phyloP scores from a whole-genome alignment of 2,113 vertebrate genomes.

The Hyperoodon ampullatus region DNA sequence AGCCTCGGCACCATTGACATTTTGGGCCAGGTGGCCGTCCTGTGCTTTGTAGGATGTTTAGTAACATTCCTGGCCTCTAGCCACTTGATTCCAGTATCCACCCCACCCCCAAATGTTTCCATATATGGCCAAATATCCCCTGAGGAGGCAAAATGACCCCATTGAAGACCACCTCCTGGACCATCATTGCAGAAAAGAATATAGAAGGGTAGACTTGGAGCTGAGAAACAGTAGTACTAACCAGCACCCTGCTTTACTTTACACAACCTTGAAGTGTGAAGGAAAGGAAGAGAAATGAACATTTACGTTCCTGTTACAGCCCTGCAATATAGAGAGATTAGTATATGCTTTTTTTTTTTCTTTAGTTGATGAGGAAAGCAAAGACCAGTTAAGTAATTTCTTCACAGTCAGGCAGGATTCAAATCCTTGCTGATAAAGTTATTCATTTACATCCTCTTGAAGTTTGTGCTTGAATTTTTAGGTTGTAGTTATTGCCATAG shows the following conservation, averaged over 20 bases:
- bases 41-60: slow-evolving; percentile 4
- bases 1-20: not conserved
- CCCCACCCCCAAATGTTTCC: not conserved
- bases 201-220: not conserved
- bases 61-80: not conserved
- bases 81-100: not conserved
- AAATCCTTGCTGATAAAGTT: not conserved
- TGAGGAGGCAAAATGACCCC: not conserved
- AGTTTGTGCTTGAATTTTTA: not conserved
- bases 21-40: not conserved
- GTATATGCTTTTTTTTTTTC: not conserved
- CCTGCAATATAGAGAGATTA: not conserved
- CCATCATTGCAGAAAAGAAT: not conserved
- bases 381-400: not conserved
- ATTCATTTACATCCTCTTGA: not conserved
- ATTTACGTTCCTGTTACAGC: not conserved
- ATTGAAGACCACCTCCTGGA: not conserved
- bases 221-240: not conserved
- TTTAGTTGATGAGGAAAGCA: not conserved
- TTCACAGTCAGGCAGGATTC: not conserved
- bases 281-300: not conserved
- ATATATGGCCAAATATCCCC: not conserved
- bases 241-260: not conserved
- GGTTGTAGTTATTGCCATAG: not conserved
- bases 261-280: not conserved